These are phyloP conservation scores for Lasioglossum figueresi DNA, from an alignment of 2,888 invertebrate genomes.

Conservation along the genomic window DNA sequence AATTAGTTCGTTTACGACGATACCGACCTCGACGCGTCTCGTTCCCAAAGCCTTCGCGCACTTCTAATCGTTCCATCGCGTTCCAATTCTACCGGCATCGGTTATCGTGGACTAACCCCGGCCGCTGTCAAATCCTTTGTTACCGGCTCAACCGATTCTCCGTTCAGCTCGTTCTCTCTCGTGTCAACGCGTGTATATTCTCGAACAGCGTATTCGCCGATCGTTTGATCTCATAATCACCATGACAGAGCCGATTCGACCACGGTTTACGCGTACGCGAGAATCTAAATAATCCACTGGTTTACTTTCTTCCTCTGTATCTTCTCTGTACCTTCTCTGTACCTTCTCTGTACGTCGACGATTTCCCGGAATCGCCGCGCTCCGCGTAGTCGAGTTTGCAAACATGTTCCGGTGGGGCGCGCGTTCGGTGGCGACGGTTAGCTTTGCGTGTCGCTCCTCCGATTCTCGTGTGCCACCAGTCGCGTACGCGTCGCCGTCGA, in stretches of 20 bases:
- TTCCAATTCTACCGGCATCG: conserved; percentile 32
- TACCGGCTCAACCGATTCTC: conserved; percentile 32
- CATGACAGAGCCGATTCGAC: neutral
- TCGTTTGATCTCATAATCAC: neutral
- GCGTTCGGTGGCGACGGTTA: conserved; percentile 10
- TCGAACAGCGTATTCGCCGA: too few species aligned
- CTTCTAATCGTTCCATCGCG: conserved; percentile 37
- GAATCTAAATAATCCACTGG: neutral
- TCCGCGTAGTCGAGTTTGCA: conserved; percentile 3
- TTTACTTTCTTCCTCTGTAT: neutral
- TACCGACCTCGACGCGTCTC: conserved; percentile 3
- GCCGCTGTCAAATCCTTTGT: conserved; percentile 44
- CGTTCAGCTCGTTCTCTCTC: neutral
- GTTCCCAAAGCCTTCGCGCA: conserved; percentile 7
- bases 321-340: neutral
- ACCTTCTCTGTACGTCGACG: neutral
- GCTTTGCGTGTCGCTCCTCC: neutral
- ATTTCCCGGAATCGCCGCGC: neutral
- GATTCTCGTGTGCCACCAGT: neutral
- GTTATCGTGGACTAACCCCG: conserved; percentile 55
- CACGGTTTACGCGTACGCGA: neutral
- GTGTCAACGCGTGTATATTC: neutral
- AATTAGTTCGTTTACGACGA: conserved; percentile 15
- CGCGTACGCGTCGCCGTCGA: conserved; percentile 20
- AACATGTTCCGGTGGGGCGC: conserved; percentile 22